A percentile compares a stretch with the other conserved stretches of the same genome.
Evolutionary conservation across 1,140 invertebrate genomes (phyloP).

Genomic region (Spodoptera frugiperda): DNA sequence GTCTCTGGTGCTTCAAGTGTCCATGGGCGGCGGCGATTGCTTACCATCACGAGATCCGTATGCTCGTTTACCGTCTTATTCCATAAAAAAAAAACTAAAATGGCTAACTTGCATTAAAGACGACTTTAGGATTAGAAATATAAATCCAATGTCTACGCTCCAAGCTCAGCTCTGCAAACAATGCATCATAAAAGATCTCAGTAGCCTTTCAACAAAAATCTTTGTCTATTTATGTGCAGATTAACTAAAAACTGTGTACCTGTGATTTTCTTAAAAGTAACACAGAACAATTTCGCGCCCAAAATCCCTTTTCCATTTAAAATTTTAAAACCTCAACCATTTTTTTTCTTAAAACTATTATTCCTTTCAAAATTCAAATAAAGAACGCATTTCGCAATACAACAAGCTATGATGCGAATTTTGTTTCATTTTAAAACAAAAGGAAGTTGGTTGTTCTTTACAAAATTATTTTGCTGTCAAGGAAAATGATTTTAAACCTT

Average conservation of each 20-base stretch:
- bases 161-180: slow-evolving; percentile 7
- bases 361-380: slow-evolving; percentile 7
- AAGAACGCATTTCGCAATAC: not conserved
- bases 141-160: not conserved
- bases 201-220: slow-evolving; percentile 1
- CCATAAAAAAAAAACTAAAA: no score
- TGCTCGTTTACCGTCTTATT: no score
- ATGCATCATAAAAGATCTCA: slow-evolving; percentile 2
- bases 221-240: not conserved
- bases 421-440: slow-evolving; percentile 56
- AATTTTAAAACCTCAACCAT: not conserved
- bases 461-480: not conserved
- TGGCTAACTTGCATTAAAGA: not conserved
- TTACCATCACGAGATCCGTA: no score
- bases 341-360: slow-evolving; percentile 1
- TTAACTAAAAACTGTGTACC: not conserved
- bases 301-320: not conserved
- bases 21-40: no score
- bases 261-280: not conserved
- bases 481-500: not conserved
- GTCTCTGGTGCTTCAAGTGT: no score
- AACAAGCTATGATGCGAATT: slow-evolving; percentile 43
- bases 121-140: not conserved
- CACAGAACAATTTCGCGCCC: no score
- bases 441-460: slow-evolving; percentile 40